Evolutionary conservation across 2,113 vertebrate genomes (phyloP).

Genomic region (Crypturellus undulatus): DNA sequence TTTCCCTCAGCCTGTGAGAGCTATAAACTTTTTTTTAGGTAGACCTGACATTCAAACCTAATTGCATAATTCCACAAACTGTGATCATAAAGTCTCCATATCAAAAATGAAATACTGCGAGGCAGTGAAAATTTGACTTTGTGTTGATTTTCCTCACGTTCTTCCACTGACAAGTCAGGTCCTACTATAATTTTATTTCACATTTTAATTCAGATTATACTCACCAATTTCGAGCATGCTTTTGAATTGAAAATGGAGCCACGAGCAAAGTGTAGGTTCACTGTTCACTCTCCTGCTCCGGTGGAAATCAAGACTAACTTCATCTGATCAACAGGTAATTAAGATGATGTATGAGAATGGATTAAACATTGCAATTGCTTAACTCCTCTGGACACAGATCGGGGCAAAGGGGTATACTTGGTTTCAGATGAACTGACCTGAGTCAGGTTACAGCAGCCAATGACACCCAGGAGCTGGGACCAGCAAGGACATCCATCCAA

Average conservation of each 20-base stretch:
- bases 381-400: neutral
- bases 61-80: neutral
- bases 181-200: neutral
- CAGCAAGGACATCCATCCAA: neutral
- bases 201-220: neutral
- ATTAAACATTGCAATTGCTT: neutral
- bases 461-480: neutral
- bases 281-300: neutral
- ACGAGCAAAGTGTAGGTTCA: neutral
- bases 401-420: neutral
- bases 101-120: neutral
- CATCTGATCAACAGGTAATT: neutral
- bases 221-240: neutral
- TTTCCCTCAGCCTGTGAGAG: neutral
- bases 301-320: neutral
- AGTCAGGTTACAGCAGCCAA: accelerated
- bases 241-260: neutral
- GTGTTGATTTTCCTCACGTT: neutral
- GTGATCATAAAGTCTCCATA: neutral
- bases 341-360: neutral
- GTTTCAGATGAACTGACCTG: neutral
- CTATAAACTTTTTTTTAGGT: neutral
- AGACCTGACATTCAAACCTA: neutral
- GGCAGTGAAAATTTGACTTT: neutral
- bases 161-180: neutral